Evolutionary conservation across 1,140 invertebrate genomes (phyloP).

Genomic region (Triops cancriformis): DNA sequence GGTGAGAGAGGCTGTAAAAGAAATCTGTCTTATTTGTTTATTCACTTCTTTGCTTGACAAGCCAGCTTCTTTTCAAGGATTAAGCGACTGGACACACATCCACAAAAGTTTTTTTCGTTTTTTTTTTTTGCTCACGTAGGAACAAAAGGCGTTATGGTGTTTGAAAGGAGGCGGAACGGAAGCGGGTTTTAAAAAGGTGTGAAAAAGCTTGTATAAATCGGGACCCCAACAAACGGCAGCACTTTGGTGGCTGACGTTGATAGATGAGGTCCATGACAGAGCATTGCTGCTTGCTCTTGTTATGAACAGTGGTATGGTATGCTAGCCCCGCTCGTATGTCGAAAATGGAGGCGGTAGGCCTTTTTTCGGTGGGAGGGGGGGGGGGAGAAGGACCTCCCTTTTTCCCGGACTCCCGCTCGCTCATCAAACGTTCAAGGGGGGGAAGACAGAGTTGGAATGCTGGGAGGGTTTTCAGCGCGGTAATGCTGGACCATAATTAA

Average conservation of each 20-base stretch:
- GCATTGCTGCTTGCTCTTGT: constrained; percentile 9
- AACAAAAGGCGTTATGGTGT: background rate
- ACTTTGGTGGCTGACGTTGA: background rate
- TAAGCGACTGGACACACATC: background rate
- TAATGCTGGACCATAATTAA: constrained; percentile 14
- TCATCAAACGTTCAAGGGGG: background rate
- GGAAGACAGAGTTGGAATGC: background rate
- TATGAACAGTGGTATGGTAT: constrained; percentile 5
- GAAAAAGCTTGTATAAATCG: constrained; percentile 9
- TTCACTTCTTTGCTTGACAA: too few relatives aligned
- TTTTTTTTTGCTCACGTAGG: background rate
- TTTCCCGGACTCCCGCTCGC: background rate
- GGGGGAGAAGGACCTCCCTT: background rate
- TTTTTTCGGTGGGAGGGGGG: too few relatives aligned
- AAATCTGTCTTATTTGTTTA: too few relatives aligned
- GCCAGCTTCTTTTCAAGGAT: background rate
- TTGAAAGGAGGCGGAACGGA: background rate
- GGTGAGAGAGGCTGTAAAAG: too few relatives aligned
- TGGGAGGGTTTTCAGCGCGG: background rate
- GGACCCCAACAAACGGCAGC: constrained; percentile 5
- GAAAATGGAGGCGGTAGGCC: background rate
- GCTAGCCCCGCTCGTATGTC: background rate
- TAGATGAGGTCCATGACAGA: background rate
- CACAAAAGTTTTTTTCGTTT: background rate
- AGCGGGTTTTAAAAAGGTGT: background rate